Evolutionary conservation across 2,888 invertebrate genomes (phyloP).

Genomic region (Yponomeuta sedellus): DNA sequence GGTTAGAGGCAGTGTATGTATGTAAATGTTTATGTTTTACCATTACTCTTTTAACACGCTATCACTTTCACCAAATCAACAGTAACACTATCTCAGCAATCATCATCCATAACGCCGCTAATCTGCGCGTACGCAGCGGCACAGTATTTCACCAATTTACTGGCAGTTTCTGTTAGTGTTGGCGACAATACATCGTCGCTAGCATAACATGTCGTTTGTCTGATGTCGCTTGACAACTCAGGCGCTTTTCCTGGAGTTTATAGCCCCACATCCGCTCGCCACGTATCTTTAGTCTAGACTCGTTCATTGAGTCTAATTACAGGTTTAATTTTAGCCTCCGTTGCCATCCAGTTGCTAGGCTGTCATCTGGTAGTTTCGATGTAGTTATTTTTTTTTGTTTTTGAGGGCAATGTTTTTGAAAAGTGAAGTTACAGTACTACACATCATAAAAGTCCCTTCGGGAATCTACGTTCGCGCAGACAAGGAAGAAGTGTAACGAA

Average conservation of each 20-base stretch:
- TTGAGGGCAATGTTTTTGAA: no score
- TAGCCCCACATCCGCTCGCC: background rate
- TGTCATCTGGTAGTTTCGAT: background rate
- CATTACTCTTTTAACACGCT: no score
- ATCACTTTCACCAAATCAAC: no score
- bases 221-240: slow-evolving; percentile 2
- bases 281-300: background rate
- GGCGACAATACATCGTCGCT: slow-evolving; percentile 7
- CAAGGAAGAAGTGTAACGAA: no score
- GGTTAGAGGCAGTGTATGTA: no score
- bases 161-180: slow-evolving; percentile 7
- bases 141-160: background rate
- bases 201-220: background rate
- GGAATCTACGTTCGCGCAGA: no score
- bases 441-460: no score
- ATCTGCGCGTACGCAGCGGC: background rate
- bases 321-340: background rate
- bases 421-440: no score
- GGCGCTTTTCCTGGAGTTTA: slow-evolving; percentile 2
- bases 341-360: background rate
- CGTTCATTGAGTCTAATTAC: background rate
- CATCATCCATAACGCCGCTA: background rate
- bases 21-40: no score
- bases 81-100: background rate
- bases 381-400: no score